Percentiles rank a stretch among this genome's conserved stretches.
phyloP scores from a whole-genome alignment of 2,113 vertebrate genomes.

The Centropus bengalensis region DNA sequence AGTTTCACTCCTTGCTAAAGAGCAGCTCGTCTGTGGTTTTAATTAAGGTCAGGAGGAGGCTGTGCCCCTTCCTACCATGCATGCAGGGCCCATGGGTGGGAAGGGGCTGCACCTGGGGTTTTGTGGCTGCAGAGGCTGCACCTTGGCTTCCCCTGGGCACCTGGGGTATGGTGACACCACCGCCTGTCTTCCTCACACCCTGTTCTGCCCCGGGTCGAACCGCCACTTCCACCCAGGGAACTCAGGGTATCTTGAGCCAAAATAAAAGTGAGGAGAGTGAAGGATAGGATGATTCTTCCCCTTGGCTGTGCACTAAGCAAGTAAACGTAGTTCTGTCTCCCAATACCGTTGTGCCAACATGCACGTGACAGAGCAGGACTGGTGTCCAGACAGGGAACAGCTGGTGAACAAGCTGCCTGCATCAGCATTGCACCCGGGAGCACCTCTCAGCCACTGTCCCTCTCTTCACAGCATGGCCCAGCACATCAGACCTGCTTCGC shows the following conservation, averaged over 20 bases:
- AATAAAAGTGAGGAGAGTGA: not conserved
- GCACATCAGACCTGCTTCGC: not conserved
- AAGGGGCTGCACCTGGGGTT: not conserved
- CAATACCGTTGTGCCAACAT: not conserved
- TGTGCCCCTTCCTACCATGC: not conserved
- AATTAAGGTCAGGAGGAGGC: not conserved
- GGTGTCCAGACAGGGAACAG: not conserved
- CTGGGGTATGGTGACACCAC: rapidly evolving
- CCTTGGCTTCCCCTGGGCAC: rapidly evolving
- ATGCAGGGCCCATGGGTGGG: not conserved
- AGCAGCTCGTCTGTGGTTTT: not conserved
- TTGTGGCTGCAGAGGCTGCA: rapidly evolving
- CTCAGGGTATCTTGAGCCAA: not conserved
- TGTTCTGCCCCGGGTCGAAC: not conserved
- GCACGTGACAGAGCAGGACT: rapidly evolving
- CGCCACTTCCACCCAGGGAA: not conserved
- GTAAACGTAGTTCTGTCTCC: not conserved
- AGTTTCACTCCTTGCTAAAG: not conserved
- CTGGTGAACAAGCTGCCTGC: not conserved
- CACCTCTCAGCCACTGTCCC: not conserved
- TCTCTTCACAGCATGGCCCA: not conserved
- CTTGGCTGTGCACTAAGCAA: not conserved
- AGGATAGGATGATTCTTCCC: not conserved
- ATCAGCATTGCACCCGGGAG: not conserved
- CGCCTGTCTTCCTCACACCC: not conserved